Conservation (phyloP, 2,888 invertebrate genomes). For the Plebejus argus region DNA sequence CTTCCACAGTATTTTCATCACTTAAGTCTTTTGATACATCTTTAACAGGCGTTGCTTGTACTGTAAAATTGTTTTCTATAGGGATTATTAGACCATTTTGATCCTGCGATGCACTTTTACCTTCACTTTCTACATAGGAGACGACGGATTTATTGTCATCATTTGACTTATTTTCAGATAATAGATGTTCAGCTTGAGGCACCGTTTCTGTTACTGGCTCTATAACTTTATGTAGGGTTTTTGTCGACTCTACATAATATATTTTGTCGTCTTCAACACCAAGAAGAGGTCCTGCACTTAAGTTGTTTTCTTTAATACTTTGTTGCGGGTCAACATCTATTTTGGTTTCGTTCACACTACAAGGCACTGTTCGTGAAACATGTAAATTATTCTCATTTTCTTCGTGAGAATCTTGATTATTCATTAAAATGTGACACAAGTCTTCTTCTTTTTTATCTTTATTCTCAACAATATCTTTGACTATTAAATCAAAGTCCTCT, state of each 20-base stretch:
- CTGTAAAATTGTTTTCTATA: neutral
- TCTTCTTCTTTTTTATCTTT: slow-evolving; percentile 10
- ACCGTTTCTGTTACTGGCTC: neutral
- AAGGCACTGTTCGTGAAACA: neutral
- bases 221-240: neutral
- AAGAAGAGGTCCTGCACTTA: neutral
- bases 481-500: neutral
- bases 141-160: neutral
- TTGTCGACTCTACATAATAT: neutral
- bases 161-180: neutral
- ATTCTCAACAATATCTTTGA: neutral
- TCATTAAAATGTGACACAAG: neutral
- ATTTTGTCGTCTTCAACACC: neutral
- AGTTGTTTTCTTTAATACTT: neutral
- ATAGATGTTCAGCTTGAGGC: neutral
- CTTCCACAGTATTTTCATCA: neutral
- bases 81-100: neutral
- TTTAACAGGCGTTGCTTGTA: neutral
- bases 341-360: neutral
- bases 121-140: neutral
- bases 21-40: neutral
- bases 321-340: neutral
- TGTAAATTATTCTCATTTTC: neutral
- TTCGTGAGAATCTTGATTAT: neutral
- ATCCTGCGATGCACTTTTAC: neutral